Evolutionary conservation across 2,113 vertebrate species (phyloP), one percentile per base, ranked within the genome.

Genomic region (Xiphophorus couchianus): DNA sequence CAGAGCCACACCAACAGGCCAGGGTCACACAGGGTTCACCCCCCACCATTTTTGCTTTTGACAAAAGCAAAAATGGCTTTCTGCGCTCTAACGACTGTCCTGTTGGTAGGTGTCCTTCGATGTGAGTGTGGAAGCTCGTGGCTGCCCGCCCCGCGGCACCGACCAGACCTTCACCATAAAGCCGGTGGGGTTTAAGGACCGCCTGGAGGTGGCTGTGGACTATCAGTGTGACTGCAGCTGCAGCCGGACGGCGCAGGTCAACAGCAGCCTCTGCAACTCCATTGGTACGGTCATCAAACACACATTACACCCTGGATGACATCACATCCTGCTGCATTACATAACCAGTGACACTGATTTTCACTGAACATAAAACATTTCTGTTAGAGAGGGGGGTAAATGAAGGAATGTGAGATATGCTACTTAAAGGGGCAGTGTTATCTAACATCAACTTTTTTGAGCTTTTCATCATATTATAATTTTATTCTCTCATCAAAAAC

Each of bases 111-210:
- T 95, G 3, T 98, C 97, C n/a, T 99, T 99, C 1, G 95, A 97
- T 31, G 95, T 99, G 77, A 94, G 93, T 0, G 95, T 96, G 80
- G 96, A 97, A 81, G 96, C 97, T 0, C 93, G 96, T 61, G 93
- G 94, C 89, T 99, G 98, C 79, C 96, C 96, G 0, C 28, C 91
- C 0, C 89, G 73, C 22, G 92, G 87, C 15, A 66, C 72, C 0
- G 77, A 89, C 15, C 96, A 95, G 5, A 86, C 44, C 10, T 98
- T 99, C 90, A 95, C 96, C 76, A 97, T 99, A 89, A 96, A 96
- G 77, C 97, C 98, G 0, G 97, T 97, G 0, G 97, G 98, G 0
- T 99, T 99, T 82, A 97, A 97, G 74, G 98, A 99, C 88, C 95
- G 93, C 0, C 93, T 99, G 91, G 94, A 96, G 87, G 96, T 98